These are phyloP conservation scores for Myotis lucifugus DNA, from an alignment of 2,113 vertebrate species.

Conservation along the genomic window DNA sequence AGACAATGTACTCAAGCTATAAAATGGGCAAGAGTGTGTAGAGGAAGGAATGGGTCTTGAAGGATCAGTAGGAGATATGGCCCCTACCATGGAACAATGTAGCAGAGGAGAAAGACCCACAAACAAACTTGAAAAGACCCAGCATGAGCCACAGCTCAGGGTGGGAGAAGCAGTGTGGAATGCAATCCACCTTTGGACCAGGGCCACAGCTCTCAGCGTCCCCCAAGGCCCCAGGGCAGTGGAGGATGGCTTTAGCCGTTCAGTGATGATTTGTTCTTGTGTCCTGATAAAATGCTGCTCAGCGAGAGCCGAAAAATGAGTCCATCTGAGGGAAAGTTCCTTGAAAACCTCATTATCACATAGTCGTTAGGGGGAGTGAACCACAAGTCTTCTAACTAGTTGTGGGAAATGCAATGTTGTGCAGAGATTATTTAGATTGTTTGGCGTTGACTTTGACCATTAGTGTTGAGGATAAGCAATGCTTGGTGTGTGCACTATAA, in stretches of 20 bases:
- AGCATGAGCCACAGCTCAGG: neutral
- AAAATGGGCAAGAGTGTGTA: neutral
- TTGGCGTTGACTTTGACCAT: conserved; percentile 49
- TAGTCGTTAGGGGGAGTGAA: neutral
- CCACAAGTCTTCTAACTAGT: neutral
- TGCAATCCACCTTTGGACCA: accelerated
- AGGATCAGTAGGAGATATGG: neutral
- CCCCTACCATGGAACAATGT: too few relatives aligned
- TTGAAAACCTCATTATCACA: neutral
- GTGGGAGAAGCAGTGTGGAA: neutral
- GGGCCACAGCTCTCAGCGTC: too few relatives aligned
- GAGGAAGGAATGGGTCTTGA: neutral
- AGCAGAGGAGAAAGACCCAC: too few relatives aligned
- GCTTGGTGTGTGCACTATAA: conserved; percentile 3
- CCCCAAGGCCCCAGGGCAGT: neutral
- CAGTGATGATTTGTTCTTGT: neutral
- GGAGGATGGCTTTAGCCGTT: neutral
- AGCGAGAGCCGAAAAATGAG: neutral
- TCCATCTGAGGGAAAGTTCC: neutral
- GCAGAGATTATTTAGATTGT: conserved; percentile 44
- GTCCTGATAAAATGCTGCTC: neutral
- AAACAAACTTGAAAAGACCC: neutral
- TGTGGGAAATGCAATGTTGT: neutral
- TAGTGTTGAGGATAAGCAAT: neutral
- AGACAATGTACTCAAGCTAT: neutral